A percentile compares a stretch with the other conserved stretches of the same genome.
These are phyloP conservation scores for Cuculus canorus DNA, from an alignment of 2,797 vertebrate species.

Conservation along the genomic window DNA sequence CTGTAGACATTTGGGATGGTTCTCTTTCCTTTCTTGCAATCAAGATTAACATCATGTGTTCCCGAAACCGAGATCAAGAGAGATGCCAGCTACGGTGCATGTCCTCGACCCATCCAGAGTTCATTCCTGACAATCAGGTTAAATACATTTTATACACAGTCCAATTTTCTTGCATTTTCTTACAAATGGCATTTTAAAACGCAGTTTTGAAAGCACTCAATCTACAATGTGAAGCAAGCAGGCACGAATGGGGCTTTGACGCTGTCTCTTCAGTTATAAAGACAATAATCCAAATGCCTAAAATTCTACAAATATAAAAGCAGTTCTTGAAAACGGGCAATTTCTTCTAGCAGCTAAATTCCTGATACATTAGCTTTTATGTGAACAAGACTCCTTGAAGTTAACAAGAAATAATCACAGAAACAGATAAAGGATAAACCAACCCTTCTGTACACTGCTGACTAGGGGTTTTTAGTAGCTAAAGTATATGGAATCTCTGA, in stretches of 20 bases:
- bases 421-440: neutral
- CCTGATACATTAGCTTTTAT: neutral
- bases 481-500: neutral
- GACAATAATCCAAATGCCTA: neutral
- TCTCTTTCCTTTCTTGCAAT: neutral
- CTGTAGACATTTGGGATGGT: neutral
- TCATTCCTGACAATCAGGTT: neutral
- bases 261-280: neutral
- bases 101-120: neutral
- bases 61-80: neutral
- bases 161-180: neutral
- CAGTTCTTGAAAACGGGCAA: neutral
- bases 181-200: neutral
- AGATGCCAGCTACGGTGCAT: neutral
- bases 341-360: neutral
- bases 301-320: neutral
- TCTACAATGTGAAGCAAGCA: neutral
- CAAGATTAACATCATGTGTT: neutral
- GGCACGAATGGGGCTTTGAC: neutral
- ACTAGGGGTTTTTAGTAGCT: neutral
- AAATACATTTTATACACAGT: neutral
- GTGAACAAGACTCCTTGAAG: neutral
- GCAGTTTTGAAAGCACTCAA: neutral
- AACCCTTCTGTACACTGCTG: neutral
- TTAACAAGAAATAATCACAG: neutral